Base-by-base conservation (phyloP, 2,797 vertebrate species). In the Psittacula derbiana region DNA sequence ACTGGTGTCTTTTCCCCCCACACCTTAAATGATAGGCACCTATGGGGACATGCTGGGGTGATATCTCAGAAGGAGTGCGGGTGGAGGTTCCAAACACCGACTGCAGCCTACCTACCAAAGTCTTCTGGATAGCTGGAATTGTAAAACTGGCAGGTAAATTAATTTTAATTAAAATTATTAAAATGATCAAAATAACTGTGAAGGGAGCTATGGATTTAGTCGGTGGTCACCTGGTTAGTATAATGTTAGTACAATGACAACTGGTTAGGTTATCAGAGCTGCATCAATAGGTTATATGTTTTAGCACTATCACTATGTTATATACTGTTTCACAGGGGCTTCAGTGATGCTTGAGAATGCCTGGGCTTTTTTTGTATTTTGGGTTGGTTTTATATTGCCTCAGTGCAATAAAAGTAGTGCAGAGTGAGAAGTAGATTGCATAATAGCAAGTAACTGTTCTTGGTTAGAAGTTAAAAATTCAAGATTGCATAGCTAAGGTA, bases 51-150 rank as follows among this genome's bases (percentile, higher is more conserved):
- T 99, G 98, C 97, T 99, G 99, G 99, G 99, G 98, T 90, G 99
- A 98, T 93, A 98, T 99, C 92, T 98, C 98, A 69, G 99, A 99
- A 96, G 99, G 99, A 86, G 99, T 99, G 74, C 98, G 99, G 97
- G 98, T 99, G 67, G 99, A 99, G 97, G 99, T 99, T 92, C 98
- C 98, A 52, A 99, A 99, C 97, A 98, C 99, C 4, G 99, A 99
- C 94, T 98, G 98, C 97, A 99, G 94, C 97, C 97, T 99, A 74
- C 98, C 99, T 95, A 98, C 98, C 75, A 99, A 99, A 98, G 99
- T 99, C 93, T 99, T 99, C 98, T 99, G 99, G 99, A 99, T 99
- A 96, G 99, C 99, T 97, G 99, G 98, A 94, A 98, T 99, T 95
- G 97, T 99, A 95, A 99, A 99, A 97, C 97, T 99, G 98, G 99